Conservation (phyloP, 2,113 vertebrate species). For the Laticauda laticaudata region DNA sequence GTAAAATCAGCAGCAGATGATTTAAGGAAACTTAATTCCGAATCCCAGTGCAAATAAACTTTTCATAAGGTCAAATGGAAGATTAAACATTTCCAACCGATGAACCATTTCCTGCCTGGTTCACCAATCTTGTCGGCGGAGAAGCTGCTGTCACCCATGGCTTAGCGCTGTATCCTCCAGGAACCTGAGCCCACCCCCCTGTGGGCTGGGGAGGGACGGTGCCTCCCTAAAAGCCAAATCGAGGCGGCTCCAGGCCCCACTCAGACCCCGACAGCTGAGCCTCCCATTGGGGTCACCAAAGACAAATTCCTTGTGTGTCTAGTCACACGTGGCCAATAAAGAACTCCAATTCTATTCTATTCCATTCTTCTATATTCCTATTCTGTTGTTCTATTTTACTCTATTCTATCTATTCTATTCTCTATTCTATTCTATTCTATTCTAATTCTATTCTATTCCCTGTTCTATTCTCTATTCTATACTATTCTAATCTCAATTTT, state of each 20-base stretch:
- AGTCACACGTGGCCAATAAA: no score
- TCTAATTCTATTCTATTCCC: no score
- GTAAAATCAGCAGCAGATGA: constrained; percentile 42
- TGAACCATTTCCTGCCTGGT: constrained; percentile 35
- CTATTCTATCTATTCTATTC: no score
- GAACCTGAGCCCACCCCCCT: background rate
- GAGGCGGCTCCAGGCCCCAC: background rate
- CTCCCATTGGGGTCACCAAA: background rate
- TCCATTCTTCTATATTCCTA: no score
- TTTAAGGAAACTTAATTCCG: constrained; percentile 61
- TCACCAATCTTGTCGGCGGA: constrained; percentile 2
- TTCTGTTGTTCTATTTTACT: no score
- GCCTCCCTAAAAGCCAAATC: background rate
- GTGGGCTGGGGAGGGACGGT: background rate
- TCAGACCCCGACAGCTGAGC: background rate
- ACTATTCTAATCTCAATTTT: no score
- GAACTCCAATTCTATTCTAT: no score
- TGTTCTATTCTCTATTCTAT: no score
- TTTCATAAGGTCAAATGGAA: constrained; percentile 62
- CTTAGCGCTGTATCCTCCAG: rapidly evolving
- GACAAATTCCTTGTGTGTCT: no score
- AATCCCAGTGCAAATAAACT: constrained; percentile 61
- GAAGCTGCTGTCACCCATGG: rapidly evolving
- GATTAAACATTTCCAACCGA: constrained; percentile 54
- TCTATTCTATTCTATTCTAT: no score